Evolutionary conservation across 2,797 vertebrate species (phyloP), one percentile per base, ranked within the genome.

Genomic region (Enteromius radiatus): DNA sequence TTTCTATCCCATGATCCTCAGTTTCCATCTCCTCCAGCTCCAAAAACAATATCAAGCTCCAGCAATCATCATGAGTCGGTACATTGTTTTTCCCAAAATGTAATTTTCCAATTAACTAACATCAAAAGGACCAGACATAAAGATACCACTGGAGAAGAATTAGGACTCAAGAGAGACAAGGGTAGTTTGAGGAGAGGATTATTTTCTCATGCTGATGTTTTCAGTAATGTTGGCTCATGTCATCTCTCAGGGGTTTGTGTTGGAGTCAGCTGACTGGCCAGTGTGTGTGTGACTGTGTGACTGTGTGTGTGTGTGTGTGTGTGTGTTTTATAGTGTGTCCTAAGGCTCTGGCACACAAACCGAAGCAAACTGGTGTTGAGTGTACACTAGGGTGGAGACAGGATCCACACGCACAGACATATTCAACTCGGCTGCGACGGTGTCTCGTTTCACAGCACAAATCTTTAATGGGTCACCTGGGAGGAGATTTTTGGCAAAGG

Each of bases 221-320:
- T 88, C 80, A 78, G 87, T 73, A 83, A 82, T 68, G 47, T 19
- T 82, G 81, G 81, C 78, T 86, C 69, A 82, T 79, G 70, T 74
- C 26, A 64, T 84, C 80, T 54, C 70, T 59, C 0, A 41, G 43
- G 79, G 73, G 78, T 23, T 65, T n/a, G 71, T 73, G 79, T 76
- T 83, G 52, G 73, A 80, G 82, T 84, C 85, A 87, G 78, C 61
- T 85, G 87, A 86, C 84, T 69, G 69, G 38, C 61, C n/a, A 73
- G 67, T 59, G 80, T 67, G 47, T n/a, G 61, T 49, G 43, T 61
- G 38, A 64, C n/a, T n/a, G n/a, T n/a, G n/a, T n/a, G n/a, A n/a
- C n/a, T n/a, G 73, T 52, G 61, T 26, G 33, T 74, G 68, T 77
- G 41, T 43, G 41, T 43, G 73, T 52, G 61, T 26, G 33, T 74